Percentiles rank a stretch among this genome's conserved stretches.
These are phyloP conservation scores for Lemur catta DNA, from an alignment of 2,797 vertebrate genomes.

Conservation along the genomic window DNA sequence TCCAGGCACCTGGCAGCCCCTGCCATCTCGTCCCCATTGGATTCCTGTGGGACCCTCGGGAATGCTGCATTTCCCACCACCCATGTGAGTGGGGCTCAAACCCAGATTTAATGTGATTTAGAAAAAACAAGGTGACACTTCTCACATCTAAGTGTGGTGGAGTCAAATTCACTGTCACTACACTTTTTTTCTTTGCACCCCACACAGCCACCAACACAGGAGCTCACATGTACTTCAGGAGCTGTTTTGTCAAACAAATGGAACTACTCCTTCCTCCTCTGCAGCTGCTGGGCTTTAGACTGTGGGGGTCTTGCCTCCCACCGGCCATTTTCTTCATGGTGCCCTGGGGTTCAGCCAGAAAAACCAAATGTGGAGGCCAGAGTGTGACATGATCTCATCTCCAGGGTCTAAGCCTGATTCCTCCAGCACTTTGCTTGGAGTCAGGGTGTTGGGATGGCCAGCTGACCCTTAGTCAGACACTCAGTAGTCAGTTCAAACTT, in stretches of 20 bases:
- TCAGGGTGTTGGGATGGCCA: neutral
- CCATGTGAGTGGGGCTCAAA: neutral
- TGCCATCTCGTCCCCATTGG: rapidly evolving
- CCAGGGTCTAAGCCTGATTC: neutral
- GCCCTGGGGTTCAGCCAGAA: neutral
- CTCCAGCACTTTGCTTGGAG: neutral
- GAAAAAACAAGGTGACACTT: neutral
- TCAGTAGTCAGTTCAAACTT: neutral
- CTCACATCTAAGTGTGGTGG: neutral
- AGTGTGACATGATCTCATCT: neutral
- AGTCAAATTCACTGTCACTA: neutral
- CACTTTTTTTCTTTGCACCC: neutral
- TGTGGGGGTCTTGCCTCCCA: neutral
- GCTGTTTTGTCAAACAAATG: neutral
- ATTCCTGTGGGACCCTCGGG: neutral
- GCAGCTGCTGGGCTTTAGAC: neutral
- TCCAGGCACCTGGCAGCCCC: neutral
- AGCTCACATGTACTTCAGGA: neutral
- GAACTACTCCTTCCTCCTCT: neutral
- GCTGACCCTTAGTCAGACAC: neutral
- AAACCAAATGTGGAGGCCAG: neutral
- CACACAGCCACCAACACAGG: rapidly evolving
- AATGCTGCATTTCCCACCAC: neutral
- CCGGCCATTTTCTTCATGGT: neutral
- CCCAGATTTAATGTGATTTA: neutral